These are phyloP conservation scores for Cantharis rufa DNA, from an alignment of 2,888 invertebrate species.

Conservation along the genomic window DNA sequence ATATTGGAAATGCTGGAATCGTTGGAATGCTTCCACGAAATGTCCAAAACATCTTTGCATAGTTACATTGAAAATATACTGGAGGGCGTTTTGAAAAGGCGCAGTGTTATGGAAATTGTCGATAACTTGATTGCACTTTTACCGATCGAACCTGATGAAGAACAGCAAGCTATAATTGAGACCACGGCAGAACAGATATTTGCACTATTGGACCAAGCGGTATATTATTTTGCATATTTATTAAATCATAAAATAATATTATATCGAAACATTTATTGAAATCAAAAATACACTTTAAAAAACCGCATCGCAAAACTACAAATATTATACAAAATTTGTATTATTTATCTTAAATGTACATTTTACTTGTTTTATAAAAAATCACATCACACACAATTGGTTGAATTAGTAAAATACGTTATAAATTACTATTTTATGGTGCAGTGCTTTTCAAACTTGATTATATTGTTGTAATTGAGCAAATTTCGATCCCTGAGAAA, in stretches of 20 bases:
- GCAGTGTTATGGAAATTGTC: slow-evolving; percentile 42
- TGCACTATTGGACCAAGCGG: slow-evolving; percentile 41
- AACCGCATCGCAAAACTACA: neutral
- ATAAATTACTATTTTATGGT: neutral
- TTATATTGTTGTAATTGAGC: no score
- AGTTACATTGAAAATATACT: slow-evolving; percentile 40
- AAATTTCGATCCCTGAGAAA: neutral
- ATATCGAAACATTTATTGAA: neutral
- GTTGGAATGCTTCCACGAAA: slow-evolving; percentile 33
- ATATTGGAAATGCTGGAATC: slow-evolving; percentile 42
- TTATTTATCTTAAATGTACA: neutral
- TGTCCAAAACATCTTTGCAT: slow-evolving; percentile 34
- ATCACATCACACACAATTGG: neutral
- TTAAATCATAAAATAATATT: neutral
- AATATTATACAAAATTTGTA: neutral
- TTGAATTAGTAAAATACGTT: neutral
- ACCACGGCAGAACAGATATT: slow-evolving; percentile 45
- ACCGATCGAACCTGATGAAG: slow-evolving; percentile 40
- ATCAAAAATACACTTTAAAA: neutral
- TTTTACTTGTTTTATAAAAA: neutral
- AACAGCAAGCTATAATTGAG: slow-evolving; percentile 43
- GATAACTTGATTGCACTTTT: slow-evolving; percentile 43
- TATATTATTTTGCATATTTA: slow-evolving; percentile 5
- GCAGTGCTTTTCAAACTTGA: neutral
- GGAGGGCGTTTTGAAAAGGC: slow-evolving; percentile 33